Evolutionary conservation across 2,888 invertebrate genomes (phyloP).

Genomic region (Pogonocherus hispidulus): DNA sequence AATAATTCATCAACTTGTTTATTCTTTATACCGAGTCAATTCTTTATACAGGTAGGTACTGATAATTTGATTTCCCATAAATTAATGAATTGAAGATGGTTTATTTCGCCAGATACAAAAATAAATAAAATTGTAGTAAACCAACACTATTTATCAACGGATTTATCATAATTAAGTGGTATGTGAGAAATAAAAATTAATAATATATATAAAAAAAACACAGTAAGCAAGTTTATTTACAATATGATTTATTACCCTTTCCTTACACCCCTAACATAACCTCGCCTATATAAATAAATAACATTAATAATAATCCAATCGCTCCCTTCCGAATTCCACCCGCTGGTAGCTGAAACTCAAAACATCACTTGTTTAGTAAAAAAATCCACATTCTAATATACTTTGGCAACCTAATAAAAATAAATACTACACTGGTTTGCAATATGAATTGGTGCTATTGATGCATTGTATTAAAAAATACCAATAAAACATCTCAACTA

Average conservation of each 20-base stretch:
- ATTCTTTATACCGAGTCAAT: too few species aligned
- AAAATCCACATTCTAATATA: conserved; percentile 15
- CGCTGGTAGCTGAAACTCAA: conserved; percentile 51
- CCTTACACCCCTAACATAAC: conserved; percentile 44
- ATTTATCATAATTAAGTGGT: too few species aligned
- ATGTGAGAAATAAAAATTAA: too few species aligned
- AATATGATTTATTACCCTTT: conserved; percentile 43
- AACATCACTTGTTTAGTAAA: conserved; percentile 47
- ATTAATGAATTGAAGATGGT: too few species aligned
- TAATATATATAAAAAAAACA: neutral
- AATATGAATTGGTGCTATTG: neutral
- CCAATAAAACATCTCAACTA: neutral
- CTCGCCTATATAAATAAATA: conserved; percentile 29
- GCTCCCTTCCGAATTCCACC: neutral
- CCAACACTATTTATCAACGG: too few species aligned
- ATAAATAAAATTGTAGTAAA: too few species aligned
- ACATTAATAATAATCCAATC: conserved; percentile 6
- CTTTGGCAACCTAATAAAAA: conserved; percentile 22
- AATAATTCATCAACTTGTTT: too few species aligned
- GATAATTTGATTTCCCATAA: too few species aligned
- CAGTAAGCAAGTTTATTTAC: conserved; percentile 24
- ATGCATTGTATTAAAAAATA: neutral
- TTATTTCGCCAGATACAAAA: too few species aligned
- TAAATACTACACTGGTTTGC: neutral
- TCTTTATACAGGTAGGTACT: too few species aligned